Evolutionary conservation across 2,113 vertebrate species (phyloP).

Genomic region (Triplophysa siluroides): DNA sequence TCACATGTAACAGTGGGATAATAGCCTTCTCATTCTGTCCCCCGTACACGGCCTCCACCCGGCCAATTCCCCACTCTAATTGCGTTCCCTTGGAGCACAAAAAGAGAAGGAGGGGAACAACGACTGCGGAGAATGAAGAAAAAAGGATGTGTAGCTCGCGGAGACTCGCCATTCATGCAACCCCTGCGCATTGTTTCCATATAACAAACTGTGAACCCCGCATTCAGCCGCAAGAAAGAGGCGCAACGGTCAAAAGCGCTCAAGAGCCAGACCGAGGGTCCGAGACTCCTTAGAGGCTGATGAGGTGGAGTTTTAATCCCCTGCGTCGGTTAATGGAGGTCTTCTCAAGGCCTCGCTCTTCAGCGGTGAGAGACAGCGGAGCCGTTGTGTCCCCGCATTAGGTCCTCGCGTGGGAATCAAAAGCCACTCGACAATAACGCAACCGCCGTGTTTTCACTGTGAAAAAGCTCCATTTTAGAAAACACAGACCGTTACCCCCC

Average conservation of each 20-base stretch:
- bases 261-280: constrained; percentile 70
- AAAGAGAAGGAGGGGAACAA: constrained; percentile 61
- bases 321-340: constrained; percentile 71
- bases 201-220: constrained; percentile 71
- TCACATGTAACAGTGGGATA: constrained; percentile 70
- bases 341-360: constrained; percentile 74
- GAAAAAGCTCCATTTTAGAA: constrained; percentile 80
- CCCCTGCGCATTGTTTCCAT: constrained; percentile 70
- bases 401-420: constrained; percentile 79
- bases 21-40: constrained; percentile 64
- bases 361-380: constrained; percentile 74
- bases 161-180: constrained; percentile 69
- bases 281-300: constrained; percentile 77
- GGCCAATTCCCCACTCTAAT: constrained; percentile 68
- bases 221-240: constrained; percentile 67
- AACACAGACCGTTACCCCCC: constrained; percentile 72
- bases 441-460: constrained; percentile 84
- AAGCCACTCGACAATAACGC: constrained; percentile 85
- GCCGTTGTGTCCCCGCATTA: constrained; percentile 80
- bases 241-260: constrained; percentile 74
- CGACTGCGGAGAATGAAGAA: constrained; percentile 28
- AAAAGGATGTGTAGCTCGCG: constrained; percentile 59
- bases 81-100: constrained; percentile 68
- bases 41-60: constrained; percentile 54
- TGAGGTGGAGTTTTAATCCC: constrained; percentile 82